These are phyloP conservation scores for Gephyroberyx darwinii DNA, from an alignment of 2,797 vertebrate genomes.

Conservation along the genomic window DNA sequence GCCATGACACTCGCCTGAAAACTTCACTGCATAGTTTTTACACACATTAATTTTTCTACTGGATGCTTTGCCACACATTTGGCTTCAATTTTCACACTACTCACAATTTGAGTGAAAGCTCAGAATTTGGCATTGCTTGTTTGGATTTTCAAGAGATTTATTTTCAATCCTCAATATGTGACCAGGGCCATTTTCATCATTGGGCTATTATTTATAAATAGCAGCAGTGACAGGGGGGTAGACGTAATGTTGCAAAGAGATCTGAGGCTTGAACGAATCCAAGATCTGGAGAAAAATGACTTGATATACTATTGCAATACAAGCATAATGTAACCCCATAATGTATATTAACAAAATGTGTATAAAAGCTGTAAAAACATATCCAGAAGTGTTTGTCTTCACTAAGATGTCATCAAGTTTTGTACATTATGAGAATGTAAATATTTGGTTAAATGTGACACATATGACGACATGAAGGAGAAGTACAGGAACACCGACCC, in stretches of 20 bases:
- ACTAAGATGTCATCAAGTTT: constrained; percentile 10
- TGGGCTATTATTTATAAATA: background rate
- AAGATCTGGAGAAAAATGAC: background rate
- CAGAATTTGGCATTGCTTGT: no score
- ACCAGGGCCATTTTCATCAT: no score
- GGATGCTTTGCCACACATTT: no score
- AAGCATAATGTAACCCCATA: background rate
- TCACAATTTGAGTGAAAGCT: no score
- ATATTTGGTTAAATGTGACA: constrained; percentile 7
- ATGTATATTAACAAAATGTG: no score
- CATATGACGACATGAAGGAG: constrained; percentile 1
- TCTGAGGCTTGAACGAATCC: background rate
- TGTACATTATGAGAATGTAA: background rate
- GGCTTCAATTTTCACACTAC: no score
- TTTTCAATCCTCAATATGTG: no score
- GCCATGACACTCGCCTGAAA: background rate
- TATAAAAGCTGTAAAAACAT: constrained; percentile 5
- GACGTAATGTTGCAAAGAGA: background rate
- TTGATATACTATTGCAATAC: background rate
- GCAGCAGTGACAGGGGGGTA: background rate
- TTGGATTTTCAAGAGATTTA: no score
- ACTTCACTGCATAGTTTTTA: background rate
- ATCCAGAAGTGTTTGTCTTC: background rate
- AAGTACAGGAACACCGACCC: constrained; percentile 8
- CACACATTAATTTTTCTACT: no score